Percentiles rank a stretch among this genome's conserved stretches.
Conservation (phyloP, 2,888 invertebrate species). For the Torymus texanus region DNA sequence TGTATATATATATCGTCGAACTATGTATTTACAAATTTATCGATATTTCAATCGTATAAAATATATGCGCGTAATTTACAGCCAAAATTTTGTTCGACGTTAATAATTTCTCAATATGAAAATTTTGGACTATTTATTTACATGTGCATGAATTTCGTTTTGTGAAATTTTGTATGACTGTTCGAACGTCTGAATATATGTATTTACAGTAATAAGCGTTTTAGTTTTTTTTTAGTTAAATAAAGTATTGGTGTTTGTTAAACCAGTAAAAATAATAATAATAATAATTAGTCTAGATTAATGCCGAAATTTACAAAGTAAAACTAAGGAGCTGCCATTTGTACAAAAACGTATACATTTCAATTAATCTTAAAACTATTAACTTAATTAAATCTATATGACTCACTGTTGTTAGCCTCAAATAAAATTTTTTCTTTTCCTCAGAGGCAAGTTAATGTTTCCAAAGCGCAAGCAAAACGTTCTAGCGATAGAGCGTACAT, state of each 20-base stretch:
- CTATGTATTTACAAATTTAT: constrained; percentile 35
- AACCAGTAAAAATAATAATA: too few species aligned
- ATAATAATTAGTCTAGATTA: constrained; percentile 17
- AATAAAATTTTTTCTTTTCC: background rate
- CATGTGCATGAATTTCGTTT: too few species aligned
- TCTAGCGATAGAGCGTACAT: too few species aligned
- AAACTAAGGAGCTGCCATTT: constrained; percentile 50
- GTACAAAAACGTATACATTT: constrained; percentile 40
- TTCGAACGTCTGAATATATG: too few species aligned
- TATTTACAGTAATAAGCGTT: too few species aligned
- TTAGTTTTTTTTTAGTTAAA: too few species aligned
- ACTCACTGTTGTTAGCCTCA: constrained; percentile 31
- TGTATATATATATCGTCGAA: background rate
- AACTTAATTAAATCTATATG: constrained; percentile 27
- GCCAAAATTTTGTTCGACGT: constrained; percentile 18
- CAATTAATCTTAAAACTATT: constrained; percentile 17
- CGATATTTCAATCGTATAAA: constrained; percentile 23
- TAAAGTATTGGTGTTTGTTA: too few species aligned
- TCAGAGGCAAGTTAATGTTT: constrained; percentile 18
- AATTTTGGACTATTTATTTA: background rate
- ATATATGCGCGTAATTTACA: constrained; percentile 23
- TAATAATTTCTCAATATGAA: constrained; percentile 16
- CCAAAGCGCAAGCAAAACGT: constrained; percentile 18
- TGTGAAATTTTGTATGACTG: too few species aligned
- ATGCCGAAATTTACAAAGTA: constrained; percentile 34